phyloP scores from a whole-genome alignment of 2,888 invertebrate species.

The Laothoe populi region DNA sequence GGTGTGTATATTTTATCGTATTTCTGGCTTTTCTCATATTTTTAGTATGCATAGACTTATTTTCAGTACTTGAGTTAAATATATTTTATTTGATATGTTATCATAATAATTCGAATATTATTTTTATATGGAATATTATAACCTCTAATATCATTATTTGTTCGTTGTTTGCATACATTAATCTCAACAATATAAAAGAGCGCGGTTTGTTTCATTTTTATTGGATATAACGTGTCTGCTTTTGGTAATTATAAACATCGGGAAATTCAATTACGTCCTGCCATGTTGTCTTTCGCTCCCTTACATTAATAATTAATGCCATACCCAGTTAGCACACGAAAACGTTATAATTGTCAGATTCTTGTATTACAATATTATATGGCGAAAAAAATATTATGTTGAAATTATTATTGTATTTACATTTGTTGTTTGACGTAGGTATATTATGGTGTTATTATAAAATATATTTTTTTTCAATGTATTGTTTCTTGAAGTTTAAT shows the following conservation, averaged over 20 bases:
- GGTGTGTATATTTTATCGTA: not conserved
- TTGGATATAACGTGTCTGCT: conserved; percentile 1
- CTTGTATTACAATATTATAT: conserved; percentile 24
- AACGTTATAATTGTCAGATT: conserved; percentile 9
- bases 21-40: too few species aligned
- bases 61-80: too few species aligned
- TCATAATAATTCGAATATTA: not conserved
- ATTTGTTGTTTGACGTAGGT: too few species aligned
- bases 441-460: not conserved
- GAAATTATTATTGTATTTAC: too few species aligned
- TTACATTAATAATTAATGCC: conserved; percentile 20
- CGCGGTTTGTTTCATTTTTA: conserved; percentile 15
- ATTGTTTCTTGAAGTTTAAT: conserved; percentile 2
- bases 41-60: too few species aligned
- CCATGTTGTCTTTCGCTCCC: conserved; percentile 31
- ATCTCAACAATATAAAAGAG: conserved; percentile 1
- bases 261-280: conserved; percentile 42
- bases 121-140: too few species aligned
- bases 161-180: not conserved
- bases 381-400: not conserved
- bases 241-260: conserved; percentile 40
- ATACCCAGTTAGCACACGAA: conserved; percentile 12
- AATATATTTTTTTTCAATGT: not conserved
- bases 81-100: too few species aligned
- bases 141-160: not conserved